phyloP scores from a whole-genome alignment of 2,113 vertebrate genomes.

The Parus major region DNA sequence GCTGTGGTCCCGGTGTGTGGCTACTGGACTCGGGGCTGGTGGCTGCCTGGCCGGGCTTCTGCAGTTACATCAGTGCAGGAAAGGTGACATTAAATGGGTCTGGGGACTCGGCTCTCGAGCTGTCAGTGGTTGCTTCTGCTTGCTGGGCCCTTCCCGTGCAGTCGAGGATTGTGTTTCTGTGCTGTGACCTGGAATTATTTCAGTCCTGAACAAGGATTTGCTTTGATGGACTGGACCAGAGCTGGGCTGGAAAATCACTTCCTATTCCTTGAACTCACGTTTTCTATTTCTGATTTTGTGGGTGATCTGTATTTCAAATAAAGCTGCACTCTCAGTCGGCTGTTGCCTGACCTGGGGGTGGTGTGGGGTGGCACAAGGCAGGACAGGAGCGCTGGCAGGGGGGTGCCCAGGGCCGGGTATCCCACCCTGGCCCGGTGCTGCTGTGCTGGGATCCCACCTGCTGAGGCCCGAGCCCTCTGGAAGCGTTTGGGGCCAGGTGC shows the following conservation, averaged over 20 bases:
- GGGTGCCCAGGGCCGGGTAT: fast-evolving
- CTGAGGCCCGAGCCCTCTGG: fast-evolving
- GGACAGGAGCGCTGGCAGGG: fast-evolving
- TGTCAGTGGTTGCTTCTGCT: background rate
- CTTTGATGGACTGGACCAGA: background rate
- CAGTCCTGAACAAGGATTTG: background rate
- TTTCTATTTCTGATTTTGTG: background rate
- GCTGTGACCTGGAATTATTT: background rate
- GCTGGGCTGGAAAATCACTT: background rate
- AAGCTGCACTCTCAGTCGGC: fast-evolving
- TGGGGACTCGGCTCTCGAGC: background rate
- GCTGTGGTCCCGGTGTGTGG: background rate
- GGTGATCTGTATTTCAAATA: fast-evolving
- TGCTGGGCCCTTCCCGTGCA: background rate
- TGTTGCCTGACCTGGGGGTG: fast-evolving
- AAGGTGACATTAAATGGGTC: background rate
- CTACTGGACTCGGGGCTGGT: background rate
- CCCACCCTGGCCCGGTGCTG: fast-evolving
- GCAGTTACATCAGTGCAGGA: background rate
- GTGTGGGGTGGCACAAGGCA: fast-evolving
- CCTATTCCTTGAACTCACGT: background rate
- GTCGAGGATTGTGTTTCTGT: background rate
- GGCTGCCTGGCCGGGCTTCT: background rate
- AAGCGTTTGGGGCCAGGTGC: fast-evolving
- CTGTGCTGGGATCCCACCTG: background rate